phyloP scores from a whole-genome alignment of 2,797 vertebrate genomes.

The Gephyroberyx darwinii region DNA sequence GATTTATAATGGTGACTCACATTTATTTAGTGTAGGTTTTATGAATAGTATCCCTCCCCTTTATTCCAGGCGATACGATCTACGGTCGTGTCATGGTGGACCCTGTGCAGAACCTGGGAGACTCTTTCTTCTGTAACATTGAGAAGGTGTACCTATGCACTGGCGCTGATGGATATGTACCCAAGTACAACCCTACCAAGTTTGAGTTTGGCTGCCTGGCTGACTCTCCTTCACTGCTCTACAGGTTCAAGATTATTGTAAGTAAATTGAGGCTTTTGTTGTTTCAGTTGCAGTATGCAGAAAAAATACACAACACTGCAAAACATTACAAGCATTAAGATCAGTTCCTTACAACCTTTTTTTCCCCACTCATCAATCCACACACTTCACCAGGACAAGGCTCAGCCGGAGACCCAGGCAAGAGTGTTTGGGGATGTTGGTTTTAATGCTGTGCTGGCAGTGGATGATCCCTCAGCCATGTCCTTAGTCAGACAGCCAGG shows the following conservation, averaged over 20 bases:
- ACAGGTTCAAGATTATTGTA: conserved; percentile 94
- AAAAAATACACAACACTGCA: not conserved
- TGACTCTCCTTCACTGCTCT: conserved; percentile 89
- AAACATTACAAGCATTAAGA: not conserved
- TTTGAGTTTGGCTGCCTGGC: conserved; percentile 94
- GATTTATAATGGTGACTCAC: not conserved
- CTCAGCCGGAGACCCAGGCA: conserved; percentile 93
- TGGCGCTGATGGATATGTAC: conserved; percentile 93
- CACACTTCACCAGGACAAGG: conserved; percentile 85
- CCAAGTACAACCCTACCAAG: conserved; percentile 90
- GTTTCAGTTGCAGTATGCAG: not conserved
- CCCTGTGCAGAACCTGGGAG: conserved; percentile 94
- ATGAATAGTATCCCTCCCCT: not conserved
- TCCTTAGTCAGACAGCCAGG: conserved; percentile 90
- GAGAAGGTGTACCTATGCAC: conserved; percentile 97
- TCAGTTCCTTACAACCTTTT: too few relatives aligned
- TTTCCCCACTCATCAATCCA: not conserved
- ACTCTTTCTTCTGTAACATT: conserved; percentile 93
- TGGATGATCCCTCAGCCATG: conserved; percentile 89
- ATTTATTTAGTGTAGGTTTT: not conserved
- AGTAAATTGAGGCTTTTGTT: conserved; percentile 59
- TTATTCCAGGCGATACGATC: conserved; percentile 85
- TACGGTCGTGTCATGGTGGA: conserved; percentile 97
- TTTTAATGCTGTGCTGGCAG: conserved; percentile 89
- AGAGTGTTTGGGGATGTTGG: conserved; percentile 85